Evolutionary conservation across 2,797 vertebrate genomes (phyloP), one percentile per base, ranked within the genome.

Genomic region (Varecia variegata): DNA sequence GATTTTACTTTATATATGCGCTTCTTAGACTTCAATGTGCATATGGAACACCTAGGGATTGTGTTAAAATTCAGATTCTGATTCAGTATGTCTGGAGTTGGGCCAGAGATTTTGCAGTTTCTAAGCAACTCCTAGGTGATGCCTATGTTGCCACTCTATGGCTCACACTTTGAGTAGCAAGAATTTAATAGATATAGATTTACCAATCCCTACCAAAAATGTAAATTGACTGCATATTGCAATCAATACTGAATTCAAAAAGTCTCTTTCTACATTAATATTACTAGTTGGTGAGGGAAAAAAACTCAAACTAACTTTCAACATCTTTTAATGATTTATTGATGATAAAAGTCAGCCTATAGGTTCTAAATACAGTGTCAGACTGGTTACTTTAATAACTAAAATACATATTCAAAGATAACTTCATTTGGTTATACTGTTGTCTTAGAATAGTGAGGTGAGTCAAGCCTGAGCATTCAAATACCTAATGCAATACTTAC

Each of bases 321-420:
- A n/a, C 6, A 88, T 40, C 18, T 82, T 95, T 82, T 83, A 71
- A 71, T 15, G 20, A 89, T 88, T 88, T 88, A 70, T 32, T 71
- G 68, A 23, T 88, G 47, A 85, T 82, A 82, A 87, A 88, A 84
- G 23, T 70, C 62, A 96, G 23, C 5, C 27, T 76, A 23, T n/a
- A 30, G 25, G 1, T 74, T 96, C 45, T 88, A 92, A 89, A 83
- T 85, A 94, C 93, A 96, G 92, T 80, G 18, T 1, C 10, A 81
- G 10, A 88, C 13, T 77, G 15, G 32, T 65, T 74, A 83, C 77
- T 90, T 88, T 90, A 83, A 68, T 87, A 95, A 84, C 15, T 95
- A 92, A 77, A 2, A 88, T 56, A 60, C 27, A 88, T 88, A 81
- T 94, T 88, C 27, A 91, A 93, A 93, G 77, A 73, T 74, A 90